These are phyloP conservation scores for Anagyrus pseudococci DNA, from an alignment of 2,888 invertebrate species.

Conservation along the genomic window DNA sequence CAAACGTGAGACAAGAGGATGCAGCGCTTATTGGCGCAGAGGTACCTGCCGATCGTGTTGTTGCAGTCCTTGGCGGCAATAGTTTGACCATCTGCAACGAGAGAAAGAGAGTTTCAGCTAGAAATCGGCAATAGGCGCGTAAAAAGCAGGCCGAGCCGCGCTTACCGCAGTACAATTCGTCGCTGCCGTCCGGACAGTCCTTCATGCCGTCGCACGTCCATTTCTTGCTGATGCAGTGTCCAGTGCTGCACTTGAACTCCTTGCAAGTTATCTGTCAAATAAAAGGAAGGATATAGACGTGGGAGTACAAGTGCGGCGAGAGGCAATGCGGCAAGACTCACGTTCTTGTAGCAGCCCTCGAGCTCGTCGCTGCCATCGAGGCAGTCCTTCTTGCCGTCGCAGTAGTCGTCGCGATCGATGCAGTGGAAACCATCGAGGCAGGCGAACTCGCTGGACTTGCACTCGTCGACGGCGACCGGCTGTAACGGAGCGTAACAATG, in stretches of 20 bases:
- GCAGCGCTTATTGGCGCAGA: constrained; percentile 67
- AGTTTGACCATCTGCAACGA: constrained; percentile 13
- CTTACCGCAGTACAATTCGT: constrained; percentile 66
- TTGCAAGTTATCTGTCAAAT: constrained; percentile 61
- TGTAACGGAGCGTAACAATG: neutral
- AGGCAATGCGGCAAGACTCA: constrained; percentile 33
- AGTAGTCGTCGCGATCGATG: constrained; percentile 57
- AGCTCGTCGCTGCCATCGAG: constrained; percentile 60
- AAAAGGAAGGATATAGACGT: neutral
- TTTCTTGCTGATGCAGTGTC: constrained; percentile 64
- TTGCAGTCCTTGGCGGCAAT: constrained; percentile 16
- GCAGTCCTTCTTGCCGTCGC: constrained; percentile 60
- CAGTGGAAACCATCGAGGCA: constrained; percentile 51
- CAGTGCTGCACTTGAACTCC: constrained; percentile 69
- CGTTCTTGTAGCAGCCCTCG: constrained; percentile 49
- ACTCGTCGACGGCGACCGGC: constrained; percentile 23
- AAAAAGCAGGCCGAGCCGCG: constrained; percentile 59
- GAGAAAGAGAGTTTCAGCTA: neutral
- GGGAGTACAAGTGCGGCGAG: neutral
- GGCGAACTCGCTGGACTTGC: constrained; percentile 46
- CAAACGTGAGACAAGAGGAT: constrained; percentile 65
- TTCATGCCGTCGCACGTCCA: constrained; percentile 66
- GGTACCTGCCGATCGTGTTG: constrained; percentile 51
- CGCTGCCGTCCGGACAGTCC: constrained; percentile 71
- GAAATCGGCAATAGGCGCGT: too few species aligned